Percentiles rank a stretch among this genome's conserved stretches.
phyloP scores from a whole-genome alignment of 2,888 invertebrate species.

The Tenthredo notha region DNA sequence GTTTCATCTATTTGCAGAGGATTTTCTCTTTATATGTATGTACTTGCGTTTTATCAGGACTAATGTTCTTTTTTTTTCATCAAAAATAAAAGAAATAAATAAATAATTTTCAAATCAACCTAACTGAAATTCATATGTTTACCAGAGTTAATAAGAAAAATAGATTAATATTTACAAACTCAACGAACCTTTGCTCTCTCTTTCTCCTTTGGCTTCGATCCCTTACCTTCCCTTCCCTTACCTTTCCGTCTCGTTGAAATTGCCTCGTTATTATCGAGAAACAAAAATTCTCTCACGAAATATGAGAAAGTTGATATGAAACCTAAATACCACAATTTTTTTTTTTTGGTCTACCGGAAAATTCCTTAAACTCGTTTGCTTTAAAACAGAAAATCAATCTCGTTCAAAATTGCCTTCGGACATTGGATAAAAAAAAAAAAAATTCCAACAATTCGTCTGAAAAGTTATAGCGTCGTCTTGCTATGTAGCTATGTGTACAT shows the following conservation, averaged over 20 bases:
- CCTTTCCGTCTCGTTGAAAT: neutral
- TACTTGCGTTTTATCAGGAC: neutral
- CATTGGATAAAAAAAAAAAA: neutral
- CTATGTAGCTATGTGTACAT: neutral
- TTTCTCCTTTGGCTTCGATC: neutral
- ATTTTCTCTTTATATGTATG: neutral
- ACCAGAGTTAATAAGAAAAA: conserved; percentile 6
- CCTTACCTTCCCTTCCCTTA: too few species aligned
- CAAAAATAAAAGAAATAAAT: neutral
- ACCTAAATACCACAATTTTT: neutral
- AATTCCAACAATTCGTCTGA: neutral
- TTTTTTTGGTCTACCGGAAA: neutral
- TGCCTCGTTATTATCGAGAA: neutral
- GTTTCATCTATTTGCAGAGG: neutral
- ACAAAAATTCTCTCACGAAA: neutral
- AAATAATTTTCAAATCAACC: neutral
- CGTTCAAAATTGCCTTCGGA: neutral
- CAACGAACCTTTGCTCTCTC: neutral
- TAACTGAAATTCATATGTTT: neutral
- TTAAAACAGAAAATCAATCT: neutral
- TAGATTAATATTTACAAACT: conserved; percentile 13
- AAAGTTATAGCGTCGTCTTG: neutral
- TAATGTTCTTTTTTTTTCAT: neutral
- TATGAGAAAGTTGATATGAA: neutral
- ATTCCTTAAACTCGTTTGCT: neutral